Conservation (phyloP, 2,888 invertebrate genomes). For the Ophioninae sp. region DNA sequence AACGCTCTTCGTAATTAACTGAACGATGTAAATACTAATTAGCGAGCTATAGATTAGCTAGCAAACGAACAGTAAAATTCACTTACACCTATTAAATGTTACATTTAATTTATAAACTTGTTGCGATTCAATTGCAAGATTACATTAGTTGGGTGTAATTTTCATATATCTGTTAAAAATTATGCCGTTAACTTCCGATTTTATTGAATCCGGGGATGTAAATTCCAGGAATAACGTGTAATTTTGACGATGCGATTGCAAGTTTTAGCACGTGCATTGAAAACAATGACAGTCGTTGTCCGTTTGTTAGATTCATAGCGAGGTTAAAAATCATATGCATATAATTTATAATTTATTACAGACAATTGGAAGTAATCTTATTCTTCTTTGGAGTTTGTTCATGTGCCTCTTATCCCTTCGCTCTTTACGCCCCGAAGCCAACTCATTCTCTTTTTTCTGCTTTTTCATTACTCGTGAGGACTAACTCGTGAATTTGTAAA, state of each 20-base stretch:
- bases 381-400: neutral
- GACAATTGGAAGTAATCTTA: neutral
- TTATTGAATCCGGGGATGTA: neutral
- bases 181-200: neutral
- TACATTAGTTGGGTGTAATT: neutral
- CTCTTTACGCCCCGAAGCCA: neutral
- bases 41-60: neutral
- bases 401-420: neutral
- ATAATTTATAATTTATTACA: neutral
- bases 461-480: neutral
- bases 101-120: neutral
- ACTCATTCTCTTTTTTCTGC: neutral
- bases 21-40: conserved; percentile 39
- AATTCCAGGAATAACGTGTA: neutral
- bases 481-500: conserved; percentile 10
- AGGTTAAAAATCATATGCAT: neutral
- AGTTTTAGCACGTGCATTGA: neutral
- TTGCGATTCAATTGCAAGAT: neutral
- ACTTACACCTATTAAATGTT: neutral
- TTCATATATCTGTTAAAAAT: neutral
- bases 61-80: neutral
- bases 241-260: neutral
- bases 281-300: neutral
- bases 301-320: neutral
- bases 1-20: conserved; percentile 22